Percentiles rank a stretch among this genome's conserved stretches.
These are phyloP conservation scores for Patagioenas fasciata DNA, from an alignment of 2,113 vertebrate species.

Conservation along the genomic window DNA sequence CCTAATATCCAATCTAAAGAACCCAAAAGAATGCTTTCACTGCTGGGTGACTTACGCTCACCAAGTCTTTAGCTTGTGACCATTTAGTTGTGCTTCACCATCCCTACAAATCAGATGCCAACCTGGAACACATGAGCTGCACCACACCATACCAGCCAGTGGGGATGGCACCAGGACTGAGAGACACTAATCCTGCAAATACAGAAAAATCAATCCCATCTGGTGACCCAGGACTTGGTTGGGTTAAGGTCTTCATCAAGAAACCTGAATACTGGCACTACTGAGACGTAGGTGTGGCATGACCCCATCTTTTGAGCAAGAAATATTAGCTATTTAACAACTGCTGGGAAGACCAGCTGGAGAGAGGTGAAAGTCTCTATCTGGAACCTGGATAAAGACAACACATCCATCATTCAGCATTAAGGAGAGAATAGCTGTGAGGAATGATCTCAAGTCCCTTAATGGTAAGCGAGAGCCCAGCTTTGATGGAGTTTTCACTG, in stretches of 20 bases:
- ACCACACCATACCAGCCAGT: not conserved
- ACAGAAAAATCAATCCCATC: not conserved
- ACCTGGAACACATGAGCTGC: accelerated
- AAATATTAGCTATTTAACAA: not conserved
- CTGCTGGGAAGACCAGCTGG: not conserved
- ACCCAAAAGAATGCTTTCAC: not conserved
- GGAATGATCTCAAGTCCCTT: not conserved
- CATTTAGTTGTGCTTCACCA: not conserved
- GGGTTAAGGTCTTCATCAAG: not conserved
- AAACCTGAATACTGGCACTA: not conserved
- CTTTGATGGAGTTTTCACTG: not conserved
- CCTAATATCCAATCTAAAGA: not conserved
- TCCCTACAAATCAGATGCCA: not conserved
- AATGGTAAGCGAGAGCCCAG: not conserved
- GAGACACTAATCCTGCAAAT: not conserved
- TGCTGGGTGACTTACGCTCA: not conserved
- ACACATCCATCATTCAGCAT: not conserved
- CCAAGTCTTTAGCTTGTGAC: not conserved
- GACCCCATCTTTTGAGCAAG: not conserved
- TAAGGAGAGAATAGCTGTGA: not conserved
- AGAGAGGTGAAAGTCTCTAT: not conserved
- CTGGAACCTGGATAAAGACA: not conserved
- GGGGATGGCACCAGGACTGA: not conserved
- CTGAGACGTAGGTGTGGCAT: accelerated
- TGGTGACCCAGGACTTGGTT: accelerated